phyloP scores from a whole-genome alignment of 2,113 vertebrate species.

The Gadus chalcogrammus region DNA sequence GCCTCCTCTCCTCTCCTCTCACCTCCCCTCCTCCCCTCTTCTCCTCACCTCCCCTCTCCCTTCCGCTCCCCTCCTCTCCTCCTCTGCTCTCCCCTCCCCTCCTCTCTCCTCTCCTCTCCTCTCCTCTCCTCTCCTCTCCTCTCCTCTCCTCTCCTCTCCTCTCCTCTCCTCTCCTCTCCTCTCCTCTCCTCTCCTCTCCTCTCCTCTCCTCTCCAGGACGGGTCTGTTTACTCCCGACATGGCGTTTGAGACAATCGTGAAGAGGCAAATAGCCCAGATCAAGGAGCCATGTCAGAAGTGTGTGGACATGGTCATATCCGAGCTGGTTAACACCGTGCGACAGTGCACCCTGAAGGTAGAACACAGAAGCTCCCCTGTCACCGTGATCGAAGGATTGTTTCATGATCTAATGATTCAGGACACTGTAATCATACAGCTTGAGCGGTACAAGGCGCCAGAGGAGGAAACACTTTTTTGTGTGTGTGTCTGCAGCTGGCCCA shows the following conservation, averaged over 20 bases:
- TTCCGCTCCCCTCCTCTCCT: too few relatives aligned
- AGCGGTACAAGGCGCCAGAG: too few relatives aligned
- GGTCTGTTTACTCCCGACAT: conserved; percentile 98
- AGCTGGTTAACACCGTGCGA: conserved; percentile 95
- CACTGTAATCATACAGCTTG: too few relatives aligned
- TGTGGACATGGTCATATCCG: conserved; percentile 96
- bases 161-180: too few relatives aligned
- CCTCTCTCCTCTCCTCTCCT: too few relatives aligned
- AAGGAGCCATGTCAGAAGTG: conserved; percentile 98
- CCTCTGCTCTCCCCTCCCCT: too few relatives aligned
- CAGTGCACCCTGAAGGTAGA: conserved; percentile 89
- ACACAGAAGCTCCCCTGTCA: not conserved
- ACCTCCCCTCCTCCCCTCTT: too few relatives aligned
- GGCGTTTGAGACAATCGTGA: conserved; percentile 98
- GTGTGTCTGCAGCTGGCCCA: conserved; percentile 79
- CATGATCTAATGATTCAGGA: not conserved
- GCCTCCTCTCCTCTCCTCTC: not conserved
- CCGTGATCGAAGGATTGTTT: not conserved
- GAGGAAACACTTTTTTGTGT: not conserved
- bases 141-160: too few relatives aligned
- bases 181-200: not conserved
- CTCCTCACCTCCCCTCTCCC: too few relatives aligned
- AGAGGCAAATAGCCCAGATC: conserved; percentile 94
- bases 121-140: too few relatives aligned
- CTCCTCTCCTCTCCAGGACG: conserved; percentile 77